Base-by-base conservation (phyloP, 1,140 invertebrate genomes). In the Atta texana region DNA sequence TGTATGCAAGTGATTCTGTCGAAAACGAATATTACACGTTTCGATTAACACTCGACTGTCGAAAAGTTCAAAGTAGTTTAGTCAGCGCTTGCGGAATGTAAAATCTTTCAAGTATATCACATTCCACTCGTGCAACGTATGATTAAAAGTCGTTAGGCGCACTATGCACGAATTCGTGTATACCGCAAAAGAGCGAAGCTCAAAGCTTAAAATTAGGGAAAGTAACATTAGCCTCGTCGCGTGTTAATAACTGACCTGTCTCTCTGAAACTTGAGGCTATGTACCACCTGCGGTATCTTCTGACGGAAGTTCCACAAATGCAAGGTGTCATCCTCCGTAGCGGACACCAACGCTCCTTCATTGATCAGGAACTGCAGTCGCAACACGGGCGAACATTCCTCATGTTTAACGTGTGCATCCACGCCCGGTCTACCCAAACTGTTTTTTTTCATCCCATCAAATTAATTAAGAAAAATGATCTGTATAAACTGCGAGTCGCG, bases 291-390 rank as follows among this genome's bases (percentile, higher is more conserved):
- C 59, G 99, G 98, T 88, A 96, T 96, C 96, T 99, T 99, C 96
- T 99, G 98, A 87, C 98, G 96, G 95, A 99, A 98, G 96, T 98
- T 99, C 99, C 99, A 99, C 87, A 99, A 96, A 95, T 99, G 99
- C 68, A 99, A 95, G 88, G 97, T 97, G 95, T 99, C 98, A 95
- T 99, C 99, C 3, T 98, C 97, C 64, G 98, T 99, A 77, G 98
- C 98, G 5, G 98, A 98, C 78, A 99, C 97, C 63, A 99, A 96
- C 31, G 98, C 98, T 88, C 99, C 99, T 96, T 99, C 99, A 96
- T 99, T 99, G 88, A 99, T 96, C 75, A 99, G 96, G 95, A 99
- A 99, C 93, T 98, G 96, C 81, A 99, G 96, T 94, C 99, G 98
- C 87, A 98, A 96, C 12, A 99, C 98, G 44, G 98, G 97, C 87